Base-by-base conservation (phyloP, 2,888 invertebrate species). In the Torymus texanus region DNA sequence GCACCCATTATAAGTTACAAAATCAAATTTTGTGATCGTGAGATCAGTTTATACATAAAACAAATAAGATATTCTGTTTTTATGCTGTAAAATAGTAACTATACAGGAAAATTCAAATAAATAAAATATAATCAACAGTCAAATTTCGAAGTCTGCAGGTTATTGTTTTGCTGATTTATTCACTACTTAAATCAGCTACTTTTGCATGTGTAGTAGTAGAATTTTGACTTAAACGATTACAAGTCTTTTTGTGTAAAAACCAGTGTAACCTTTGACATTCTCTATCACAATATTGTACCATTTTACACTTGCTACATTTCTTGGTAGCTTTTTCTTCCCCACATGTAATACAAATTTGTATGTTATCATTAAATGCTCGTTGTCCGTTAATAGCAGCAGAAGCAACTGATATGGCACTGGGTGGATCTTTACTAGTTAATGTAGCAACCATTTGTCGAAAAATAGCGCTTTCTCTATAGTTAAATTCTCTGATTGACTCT, bases 221-320 rank as follows among this genome's bases (percentile, higher is more conserved):
- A 41, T 41, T 41, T 82, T 90, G 87, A 79, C 88, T 90, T 50
- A 94, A 92, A 82, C 95, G 92, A 79, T 94, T 93, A 87, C 97
- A 97, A 56, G 94, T 94, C 87, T 96, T 97, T 91, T 97, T 97
- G 89, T 97, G 97, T 86, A 96, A 94, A 87, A 95, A 96, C 97
- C 97, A 97, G 89, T 97, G 98, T 66, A 98, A 91, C 83, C 97
- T 94, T 90, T 99, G 99, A 89, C 99, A 99, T 87, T 96, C 95
- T 80, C 96, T 93, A 90, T 97, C 96, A 91, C 99, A 99, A 89
- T 99, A 99, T 88, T 96, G 95, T 72, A 97, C 97, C 78, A 93
- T 93, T 92, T 97, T 97, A 91, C 99, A 99, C 89, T 96, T 96
- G 12, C 97, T 95, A 90, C 99, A 99, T 89, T 97, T 97, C 89